A percentile compares a stretch with the other conserved stretches of the same genome.
Evolutionary conservation across 92 coral and sea anemone species (phyloP).

Genomic region (Parazoanthus atlanticus): DNA sequence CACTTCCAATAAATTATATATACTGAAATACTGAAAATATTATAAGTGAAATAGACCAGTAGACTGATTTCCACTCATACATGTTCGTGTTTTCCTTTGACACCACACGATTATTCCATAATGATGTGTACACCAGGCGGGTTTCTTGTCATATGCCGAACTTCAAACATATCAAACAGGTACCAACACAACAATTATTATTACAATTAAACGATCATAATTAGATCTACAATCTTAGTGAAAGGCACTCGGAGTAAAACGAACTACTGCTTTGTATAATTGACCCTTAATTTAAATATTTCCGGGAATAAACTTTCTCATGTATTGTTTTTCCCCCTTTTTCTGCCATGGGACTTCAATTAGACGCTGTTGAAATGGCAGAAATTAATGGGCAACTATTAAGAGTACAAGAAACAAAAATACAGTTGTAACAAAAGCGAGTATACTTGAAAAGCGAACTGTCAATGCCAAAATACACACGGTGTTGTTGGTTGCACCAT

Average conservation of each 20-base stretch:
- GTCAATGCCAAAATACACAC: not conserved
- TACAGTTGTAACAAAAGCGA: conserved; percentile 8
- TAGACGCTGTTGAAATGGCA: conserved; percentile 23
- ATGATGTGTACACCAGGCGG: too few species aligned
- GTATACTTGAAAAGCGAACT: conserved; percentile 8
- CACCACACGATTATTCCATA: too few species aligned
- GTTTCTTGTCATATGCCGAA: not conserved
- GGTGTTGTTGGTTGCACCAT: not conserved
- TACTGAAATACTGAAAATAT: too few species aligned
- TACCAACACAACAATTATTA: not conserved
- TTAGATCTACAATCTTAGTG: not conserved
- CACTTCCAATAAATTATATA: too few species aligned
- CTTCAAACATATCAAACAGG: not conserved
- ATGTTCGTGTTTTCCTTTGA: too few species aligned
- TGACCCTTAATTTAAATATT: not conserved
- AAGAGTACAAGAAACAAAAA: conserved; percentile 8
- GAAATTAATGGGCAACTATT: conserved; percentile 22
- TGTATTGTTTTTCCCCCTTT: not conserved
- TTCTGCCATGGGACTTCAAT: conserved; percentile 10
- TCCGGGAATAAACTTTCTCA: conserved; percentile 7
- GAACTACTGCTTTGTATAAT: not conserved
- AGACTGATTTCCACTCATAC: too few species aligned
- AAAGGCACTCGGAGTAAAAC: not conserved
- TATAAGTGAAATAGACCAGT: too few species aligned
- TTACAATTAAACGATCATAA: not conserved